These are phyloP conservation scores for Tonatia bakeri DNA, from an alignment of 2,113 vertebrate species.

Conservation along the genomic window DNA sequence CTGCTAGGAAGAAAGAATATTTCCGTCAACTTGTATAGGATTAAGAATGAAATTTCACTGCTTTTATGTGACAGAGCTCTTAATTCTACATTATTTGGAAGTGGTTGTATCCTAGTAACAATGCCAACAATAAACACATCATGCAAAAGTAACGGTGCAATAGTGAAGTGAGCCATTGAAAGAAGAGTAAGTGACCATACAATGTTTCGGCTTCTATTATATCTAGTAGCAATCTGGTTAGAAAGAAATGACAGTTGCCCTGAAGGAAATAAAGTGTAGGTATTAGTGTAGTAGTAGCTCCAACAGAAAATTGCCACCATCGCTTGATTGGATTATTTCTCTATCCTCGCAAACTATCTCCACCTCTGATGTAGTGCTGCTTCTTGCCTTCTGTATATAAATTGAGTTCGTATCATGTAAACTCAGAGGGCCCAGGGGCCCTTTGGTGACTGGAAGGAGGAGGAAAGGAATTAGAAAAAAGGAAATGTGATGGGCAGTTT, in stretches of 20 bases:
- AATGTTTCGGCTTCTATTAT: constrained; percentile 65
- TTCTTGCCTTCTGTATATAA: constrained; percentile 59
- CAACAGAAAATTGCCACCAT: constrained; percentile 76
- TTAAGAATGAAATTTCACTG: not conserved
- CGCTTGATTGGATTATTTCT: constrained; percentile 79
- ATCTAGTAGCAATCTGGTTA: constrained; percentile 76
- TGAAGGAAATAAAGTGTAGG: constrained; percentile 76
- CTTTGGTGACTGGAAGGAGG: constrained; percentile 53
- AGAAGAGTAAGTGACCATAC: constrained; percentile 59
- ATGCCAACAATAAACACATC: constrained; percentile 67
- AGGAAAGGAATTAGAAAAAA: constrained; percentile 68
- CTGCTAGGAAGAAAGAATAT: not conserved
- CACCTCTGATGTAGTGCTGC: constrained; percentile 55
- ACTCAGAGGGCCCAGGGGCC: constrained; percentile 62
- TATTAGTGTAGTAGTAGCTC: constrained; percentile 70
- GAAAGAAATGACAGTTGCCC: constrained; percentile 76
- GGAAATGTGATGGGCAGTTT: constrained; percentile 69
- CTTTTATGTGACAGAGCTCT: constrained; percentile 51
- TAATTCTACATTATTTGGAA: constrained; percentile 59
- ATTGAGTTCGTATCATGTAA: constrained; percentile 67
- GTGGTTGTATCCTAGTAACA: constrained; percentile 72
- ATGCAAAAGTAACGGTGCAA: constrained; percentile 64
- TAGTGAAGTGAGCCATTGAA: constrained; percentile 74
- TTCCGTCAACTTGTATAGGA: not conserved
- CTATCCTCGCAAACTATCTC: constrained; percentile 71